Evolutionary conservation across 2,113 vertebrate genomes (phyloP).

Genomic region (Archilochus colubris): DNA sequence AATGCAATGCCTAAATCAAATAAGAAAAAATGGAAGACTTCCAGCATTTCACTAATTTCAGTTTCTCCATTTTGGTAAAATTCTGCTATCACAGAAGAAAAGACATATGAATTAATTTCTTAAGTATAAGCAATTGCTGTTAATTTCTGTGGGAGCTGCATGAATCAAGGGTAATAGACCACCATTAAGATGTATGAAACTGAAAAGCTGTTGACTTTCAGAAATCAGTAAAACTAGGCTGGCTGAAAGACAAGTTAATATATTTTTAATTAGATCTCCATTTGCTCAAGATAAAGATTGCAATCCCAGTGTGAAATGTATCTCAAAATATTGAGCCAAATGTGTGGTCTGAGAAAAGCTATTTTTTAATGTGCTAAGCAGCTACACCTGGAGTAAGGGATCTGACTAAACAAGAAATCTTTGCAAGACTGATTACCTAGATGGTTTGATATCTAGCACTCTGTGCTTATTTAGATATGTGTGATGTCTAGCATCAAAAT

Average conservation of each 20-base stretch:
- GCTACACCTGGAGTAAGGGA: slow-evolving; percentile 7
- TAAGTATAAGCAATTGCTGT: neutral
- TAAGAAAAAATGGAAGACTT: neutral
- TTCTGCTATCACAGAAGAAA: neutral
- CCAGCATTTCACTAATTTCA: slow-evolving; percentile 12
- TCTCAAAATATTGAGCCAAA: slow-evolving; percentile 47
- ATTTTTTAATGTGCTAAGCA: slow-evolving; percentile 50
- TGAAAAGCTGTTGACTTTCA: slow-evolving; percentile 50
- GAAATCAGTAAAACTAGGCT: slow-evolving; percentile 30
- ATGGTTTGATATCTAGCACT: neutral
- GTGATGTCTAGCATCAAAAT: neutral
- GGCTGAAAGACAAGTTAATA: slow-evolving; percentile 45
- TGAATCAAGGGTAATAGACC: slow-evolving; percentile 33
- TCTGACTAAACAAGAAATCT: slow-evolving; percentile 29
- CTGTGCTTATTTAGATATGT: neutral
- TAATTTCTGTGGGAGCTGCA: slow-evolving; percentile 1
- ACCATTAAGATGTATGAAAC: slow-evolving; percentile 35
- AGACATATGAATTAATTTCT: slow-evolving; percentile 8
- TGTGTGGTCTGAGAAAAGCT: slow-evolving; percentile 38
- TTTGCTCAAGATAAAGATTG: slow-evolving; percentile 51
- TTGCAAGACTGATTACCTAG: slow-evolving; percentile 16
- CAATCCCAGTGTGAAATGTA: slow-evolving; percentile 37
- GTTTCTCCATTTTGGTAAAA: neutral
- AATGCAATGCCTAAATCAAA: neutral
- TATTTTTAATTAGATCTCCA: slow-evolving; percentile 53